phyloP scores from a whole-genome alignment of 1,140 invertebrate genomes.

The Drosophila mojavensis region DNA sequence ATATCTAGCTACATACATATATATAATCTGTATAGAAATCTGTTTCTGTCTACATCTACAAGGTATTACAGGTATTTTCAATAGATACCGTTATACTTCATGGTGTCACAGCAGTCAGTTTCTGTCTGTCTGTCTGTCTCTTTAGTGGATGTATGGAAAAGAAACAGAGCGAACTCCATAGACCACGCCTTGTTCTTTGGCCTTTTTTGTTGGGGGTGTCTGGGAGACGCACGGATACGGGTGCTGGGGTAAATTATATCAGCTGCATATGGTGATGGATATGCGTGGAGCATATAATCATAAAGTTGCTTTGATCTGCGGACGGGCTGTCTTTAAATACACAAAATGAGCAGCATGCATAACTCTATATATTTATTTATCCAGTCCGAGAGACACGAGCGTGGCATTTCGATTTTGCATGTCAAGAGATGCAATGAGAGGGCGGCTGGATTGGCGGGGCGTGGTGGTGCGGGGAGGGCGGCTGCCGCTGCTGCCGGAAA shows the following conservation, averaged over 20 bases:
- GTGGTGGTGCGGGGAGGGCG: background rate
- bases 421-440: background rate
- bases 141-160: too few relatives aligned
- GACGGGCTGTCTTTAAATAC: conserved; percentile 70
- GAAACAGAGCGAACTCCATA: too few relatives aligned
- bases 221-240: background rate
- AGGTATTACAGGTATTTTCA: too few relatives aligned
- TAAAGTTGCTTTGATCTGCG: conserved; percentile 71
- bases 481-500: conserved; percentile 65
- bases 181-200: too few relatives aligned
- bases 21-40: too few relatives aligned
- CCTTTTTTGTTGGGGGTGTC: too few relatives aligned
- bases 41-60: too few relatives aligned
- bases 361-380: conserved; percentile 49
- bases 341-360: conserved; percentile 50
- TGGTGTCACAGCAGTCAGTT: too few relatives aligned
- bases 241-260: conserved; percentile 8
- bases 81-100: too few relatives aligned
- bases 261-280: conserved; percentile 71
- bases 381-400: conserved; percentile 42
- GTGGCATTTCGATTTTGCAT: conserved; percentile 55
- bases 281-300: conserved; percentile 74
- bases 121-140: too few relatives aligned
- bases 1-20: too few relatives aligned
- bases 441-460: background rate